Evolutionary conservation across 2,113 vertebrate genomes (phyloP).

Genomic region (Pitta sordida): DNA sequence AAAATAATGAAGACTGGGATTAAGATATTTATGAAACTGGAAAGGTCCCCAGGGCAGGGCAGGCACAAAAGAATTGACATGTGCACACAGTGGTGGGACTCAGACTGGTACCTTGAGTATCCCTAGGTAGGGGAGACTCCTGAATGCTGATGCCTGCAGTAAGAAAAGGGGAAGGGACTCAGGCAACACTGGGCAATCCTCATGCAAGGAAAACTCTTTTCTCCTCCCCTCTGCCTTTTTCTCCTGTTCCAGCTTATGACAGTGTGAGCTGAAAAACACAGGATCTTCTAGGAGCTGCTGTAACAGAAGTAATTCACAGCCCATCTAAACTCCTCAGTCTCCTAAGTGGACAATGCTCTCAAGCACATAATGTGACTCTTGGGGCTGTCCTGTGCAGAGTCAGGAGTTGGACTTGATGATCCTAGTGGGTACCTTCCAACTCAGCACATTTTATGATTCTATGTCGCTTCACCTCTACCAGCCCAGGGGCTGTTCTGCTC

Average conservation of each 20-base stretch:
- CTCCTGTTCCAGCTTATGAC: neutral
- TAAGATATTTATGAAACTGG: neutral
- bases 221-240: neutral
- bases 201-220: neutral
- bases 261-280: neutral
- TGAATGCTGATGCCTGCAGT: neutral
- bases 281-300: neutral
- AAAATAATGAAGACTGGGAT: neutral
- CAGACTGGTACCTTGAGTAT: accelerated
- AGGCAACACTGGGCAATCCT: accelerated
- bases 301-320: neutral
- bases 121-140: neutral
- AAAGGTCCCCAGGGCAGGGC: neutral
- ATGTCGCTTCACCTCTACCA: neutral
- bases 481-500: neutral
- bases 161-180: neutral
- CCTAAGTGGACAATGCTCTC: neutral
- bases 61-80: neutral
- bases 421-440: too few relatives aligned
- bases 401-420: neutral
- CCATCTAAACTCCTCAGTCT: neutral
- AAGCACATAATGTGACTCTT: neutral
- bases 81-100: accelerated
- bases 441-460: neutral
- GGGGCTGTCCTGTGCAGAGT: neutral